These are phyloP conservation scores for Pseudeuparius sepicola DNA, from an alignment of 2,888 invertebrate genomes.

Conservation along the genomic window DNA sequence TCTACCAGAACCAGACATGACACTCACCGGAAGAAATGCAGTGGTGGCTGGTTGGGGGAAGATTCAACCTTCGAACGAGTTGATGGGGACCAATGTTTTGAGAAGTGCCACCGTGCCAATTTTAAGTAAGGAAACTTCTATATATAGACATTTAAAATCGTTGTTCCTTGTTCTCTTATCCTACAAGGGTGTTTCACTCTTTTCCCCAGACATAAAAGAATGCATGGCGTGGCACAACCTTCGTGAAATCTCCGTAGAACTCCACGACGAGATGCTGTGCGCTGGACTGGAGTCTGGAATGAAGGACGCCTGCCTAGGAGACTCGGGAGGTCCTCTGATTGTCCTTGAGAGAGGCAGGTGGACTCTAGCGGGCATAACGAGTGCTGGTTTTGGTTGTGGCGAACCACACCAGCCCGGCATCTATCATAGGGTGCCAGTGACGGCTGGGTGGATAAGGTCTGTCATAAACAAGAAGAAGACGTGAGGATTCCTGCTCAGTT, in stretches of 20 bases:
- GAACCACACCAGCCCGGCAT: constrained; percentile 80
- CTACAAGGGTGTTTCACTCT: no score
- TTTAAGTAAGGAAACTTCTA: constrained; percentile 45
- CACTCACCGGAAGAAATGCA: constrained; percentile 46
- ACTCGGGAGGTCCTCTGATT: constrained; percentile 70
- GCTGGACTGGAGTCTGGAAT: constrained; percentile 75
- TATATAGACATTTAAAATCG: background rate
- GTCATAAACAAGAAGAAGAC: no score
- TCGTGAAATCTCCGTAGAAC: constrained; percentile 68
- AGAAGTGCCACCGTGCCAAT: constrained; percentile 75
- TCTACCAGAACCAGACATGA: constrained; percentile 46
- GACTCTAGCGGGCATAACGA: constrained; percentile 72
- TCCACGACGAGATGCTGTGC: constrained; percentile 72
- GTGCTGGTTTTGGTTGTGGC: constrained; percentile 79
- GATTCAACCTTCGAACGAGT: constrained; percentile 59
- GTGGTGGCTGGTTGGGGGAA: constrained; percentile 80
- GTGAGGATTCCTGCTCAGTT: no score
- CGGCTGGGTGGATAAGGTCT: constrained; percentile 57
- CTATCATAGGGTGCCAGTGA: constrained; percentile 69
- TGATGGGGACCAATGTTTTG: constrained; percentile 70
- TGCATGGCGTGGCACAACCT: constrained; percentile 73
- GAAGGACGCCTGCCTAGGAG: constrained; percentile 75
- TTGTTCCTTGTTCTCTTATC: no score
- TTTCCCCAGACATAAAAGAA: constrained; percentile 54
- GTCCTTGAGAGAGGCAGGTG: constrained; percentile 58